phyloP scores from a whole-genome alignment of 2,888 invertebrate genomes.

The Lepetodrilus schrolli region DNA sequence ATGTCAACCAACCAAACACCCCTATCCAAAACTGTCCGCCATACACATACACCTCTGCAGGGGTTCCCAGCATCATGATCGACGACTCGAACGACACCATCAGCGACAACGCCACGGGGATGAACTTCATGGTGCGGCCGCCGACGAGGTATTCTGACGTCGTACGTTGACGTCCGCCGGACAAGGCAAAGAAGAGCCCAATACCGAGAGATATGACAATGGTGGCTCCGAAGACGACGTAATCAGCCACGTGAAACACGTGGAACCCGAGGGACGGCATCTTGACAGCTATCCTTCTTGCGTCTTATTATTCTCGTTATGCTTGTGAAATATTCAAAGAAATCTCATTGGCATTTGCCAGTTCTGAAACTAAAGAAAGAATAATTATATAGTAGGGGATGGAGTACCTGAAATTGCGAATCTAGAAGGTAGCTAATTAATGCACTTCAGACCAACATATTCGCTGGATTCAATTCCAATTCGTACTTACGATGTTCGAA shows the following conservation, averaged over 20 bases:
- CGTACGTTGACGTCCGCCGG: constrained; percentile 41
- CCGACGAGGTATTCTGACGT: constrained; percentile 56
- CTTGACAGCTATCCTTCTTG: too few relatives aligned
- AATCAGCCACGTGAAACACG: constrained; percentile 47
- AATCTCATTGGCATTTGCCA: too few relatives aligned
- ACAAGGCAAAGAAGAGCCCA: constrained; percentile 52
- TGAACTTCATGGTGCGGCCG: constrained; percentile 52
- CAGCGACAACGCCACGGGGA: constrained; percentile 60
- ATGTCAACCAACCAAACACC: constrained; percentile 46
- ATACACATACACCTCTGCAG: constrained; percentile 62
- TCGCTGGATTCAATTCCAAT: too few relatives aligned
- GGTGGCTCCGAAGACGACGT: constrained; percentile 49
- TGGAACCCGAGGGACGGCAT: too few relatives aligned
- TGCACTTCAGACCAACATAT: too few relatives aligned
- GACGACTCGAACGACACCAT: constrained; percentile 65
- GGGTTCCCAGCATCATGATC: constrained; percentile 62
- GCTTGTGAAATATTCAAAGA: too few relatives aligned
- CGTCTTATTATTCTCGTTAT: too few relatives aligned
- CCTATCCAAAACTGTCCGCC: constrained; percentile 51
- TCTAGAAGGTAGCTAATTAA: too few relatives aligned
- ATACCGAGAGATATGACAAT: constrained; percentile 55
- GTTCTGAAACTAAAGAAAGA: too few relatives aligned
- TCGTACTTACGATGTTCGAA: too few relatives aligned
- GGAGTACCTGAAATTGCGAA: too few relatives aligned
- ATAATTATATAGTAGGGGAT: too few relatives aligned